Evolutionary conservation across 2,888 invertebrate species (phyloP), one percentile per base, ranked within the genome.

Genomic region (Gymnocheta viridis): DNA sequence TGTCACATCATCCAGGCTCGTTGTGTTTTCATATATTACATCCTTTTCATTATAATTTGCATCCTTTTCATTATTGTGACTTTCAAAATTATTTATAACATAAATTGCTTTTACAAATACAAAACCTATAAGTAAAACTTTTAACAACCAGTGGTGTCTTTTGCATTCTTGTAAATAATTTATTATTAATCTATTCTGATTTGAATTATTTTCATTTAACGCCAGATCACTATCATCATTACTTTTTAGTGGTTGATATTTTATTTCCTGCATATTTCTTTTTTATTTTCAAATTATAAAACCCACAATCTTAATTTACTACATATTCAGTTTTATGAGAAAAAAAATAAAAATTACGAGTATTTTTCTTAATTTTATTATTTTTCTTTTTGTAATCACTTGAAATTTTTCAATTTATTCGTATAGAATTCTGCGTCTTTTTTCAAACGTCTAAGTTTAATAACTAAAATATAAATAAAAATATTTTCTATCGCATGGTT

Each of bases 211-310:
- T 54, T 32, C 67, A 0, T 22, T 9, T 32, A 22, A 10, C 14
- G 12, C 4, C n/a, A 17, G 12, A n/a, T 64, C 67, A 47, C n/a
- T n/a, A n/a, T 72, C 44, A 7, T 81, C 81, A 44, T 41, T 58
- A 67, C 47, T 51, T 41, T 64, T 62, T 27, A 84, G n/a, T 12
- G 47, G 77, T 27, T 81, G 51, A 78, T 84, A 84, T 81, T 84
- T 84, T 56, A 81, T 56, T 32, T 77, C 49, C 7, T 72, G 38
- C 69, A 82, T 82, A 19, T 49, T 76, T 60, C 7, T 4, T 66
- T 24, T 51, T 14, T 29, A 22, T 41, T 54, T 32, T 54, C 22
- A 44, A 22, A 38, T 47, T 29, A n/a, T 41, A 41, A 32, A 67
- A 27, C 9, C 4, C 17, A 70, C 7, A 49, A 24, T 29, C 12